Evolutionary conservation across 2,888 invertebrate genomes (phyloP), one percentile per base, ranked within the genome.

Genomic region (Trilocha varians): DNA sequence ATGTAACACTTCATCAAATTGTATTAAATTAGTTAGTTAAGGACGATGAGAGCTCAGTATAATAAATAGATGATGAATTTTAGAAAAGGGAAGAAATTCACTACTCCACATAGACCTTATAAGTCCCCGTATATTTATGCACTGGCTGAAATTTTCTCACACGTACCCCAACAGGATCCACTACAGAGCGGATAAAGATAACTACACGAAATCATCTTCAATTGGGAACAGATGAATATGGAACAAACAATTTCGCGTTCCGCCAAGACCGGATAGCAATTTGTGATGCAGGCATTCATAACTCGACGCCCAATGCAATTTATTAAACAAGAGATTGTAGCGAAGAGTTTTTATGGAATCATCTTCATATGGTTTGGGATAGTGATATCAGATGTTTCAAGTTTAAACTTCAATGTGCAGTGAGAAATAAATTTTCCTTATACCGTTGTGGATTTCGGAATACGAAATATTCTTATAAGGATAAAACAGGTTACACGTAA

Each of bases 191-290:
- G 43, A 48, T 46, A 48, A 40, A 49, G 41, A 47, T 42, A 49
- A 52, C 49, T 48, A 43, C 50, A 55, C 46, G 53, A 53, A 52
- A 55, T 49, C 57, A 50, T 43, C 44, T 39, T 49, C 45, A 49
- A 51, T 54, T 56, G 55, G 51, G 59, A 59, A 62, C 49, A 25
- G 25, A 25, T 25, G 47, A 59, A 60, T 62, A 63, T 62, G 58
- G 57, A 64, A 55, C 62, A 59, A 65, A 62, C 63, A 66, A 66
- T 69, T 75, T 66, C 55, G 69, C 67, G 65, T 70, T 70, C 65
- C 68, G 53, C 49, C 49, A 59, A 53, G 54, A 60, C 56, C 59
- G 72, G 70, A 71, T 73, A 63, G 55, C 70, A 77, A 78, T 78
- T 76, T 70, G 60, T 59, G 50, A 54, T 51, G 53, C 57, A 62